Base-by-base conservation (phyloP, 2,888 invertebrate species). In the Drosophila recens region DNA sequence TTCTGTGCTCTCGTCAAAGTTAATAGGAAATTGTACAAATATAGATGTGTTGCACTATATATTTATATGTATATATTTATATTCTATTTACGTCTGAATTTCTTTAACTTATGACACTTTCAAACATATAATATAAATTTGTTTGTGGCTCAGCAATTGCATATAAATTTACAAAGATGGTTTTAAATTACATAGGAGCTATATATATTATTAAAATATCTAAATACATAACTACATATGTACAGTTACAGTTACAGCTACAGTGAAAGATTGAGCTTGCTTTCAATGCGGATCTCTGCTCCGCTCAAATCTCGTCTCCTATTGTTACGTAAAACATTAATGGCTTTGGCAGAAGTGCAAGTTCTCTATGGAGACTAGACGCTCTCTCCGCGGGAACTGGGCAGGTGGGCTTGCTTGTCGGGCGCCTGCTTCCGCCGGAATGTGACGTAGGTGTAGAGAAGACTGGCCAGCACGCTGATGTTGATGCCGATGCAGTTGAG, bases 401-500 rank as follows among this genome's bases (percentile, higher is more conserved):
- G 91, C 73, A 91, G 75, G 13, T 90, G 80, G n/a, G 82, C 59
- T 71, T 91, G 92, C 82, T 92, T 92, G 84, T 92, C 92, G 20
- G 92, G 90, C 10, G 90, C 79, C 70, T 92, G 91, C 72, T 93
- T 93, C 87, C 92, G 89, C 63, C 93, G 86, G 91, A 97, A 97
- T 23, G 97, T 97, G 9, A 97, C 96, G 93, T 96, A 97, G 0
- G 97, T 97, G 89, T 97, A 97, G 52, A 97, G 93, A 53, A 97
- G 93, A 93, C 97, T 97, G 40, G 97, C 97, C 53, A 96, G 87
- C 2, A 97, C 97, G 94, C 98, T 98, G 56, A 99, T 96, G 93
- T 99, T 99, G 61, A 99, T 95, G 17, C 99, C 99, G 71, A 98
- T 94, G 93, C 99, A 99, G 93, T 99, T 99, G 38, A 97, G 94